Percentiles rank a stretch among this genome's conserved stretches.
These are phyloP conservation scores for Eilema sororculum DNA, from an alignment of 2,888 invertebrate genomes.

Conservation along the genomic window DNA sequence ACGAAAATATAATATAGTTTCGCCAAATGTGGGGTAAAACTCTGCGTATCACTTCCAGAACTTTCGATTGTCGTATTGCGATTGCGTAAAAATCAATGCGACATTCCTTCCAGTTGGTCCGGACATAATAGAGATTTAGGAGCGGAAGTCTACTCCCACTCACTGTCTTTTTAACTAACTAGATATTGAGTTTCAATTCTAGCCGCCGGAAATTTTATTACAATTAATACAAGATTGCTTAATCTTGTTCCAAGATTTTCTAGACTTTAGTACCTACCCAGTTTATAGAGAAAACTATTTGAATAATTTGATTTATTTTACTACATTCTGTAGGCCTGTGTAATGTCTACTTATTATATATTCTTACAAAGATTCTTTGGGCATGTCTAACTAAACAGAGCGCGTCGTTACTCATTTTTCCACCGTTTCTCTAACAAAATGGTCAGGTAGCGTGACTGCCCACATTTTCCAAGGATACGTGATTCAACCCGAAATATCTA, in stretches of 20 bases:
- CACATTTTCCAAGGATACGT: slow-evolving; percentile 25
- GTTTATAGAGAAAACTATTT: neutral
- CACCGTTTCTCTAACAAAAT: slow-evolving; percentile 29
- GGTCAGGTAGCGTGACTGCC: slow-evolving; percentile 28
- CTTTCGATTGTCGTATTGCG: neutral
- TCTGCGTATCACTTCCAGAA: neutral
- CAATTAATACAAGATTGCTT: neutral
- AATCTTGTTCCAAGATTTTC: neutral
- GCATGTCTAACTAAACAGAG: slow-evolving; percentile 22
- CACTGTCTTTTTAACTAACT: neutral
- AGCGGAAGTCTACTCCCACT: slow-evolving; percentile 1
- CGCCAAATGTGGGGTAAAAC: neutral
- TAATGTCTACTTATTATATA: neutral
- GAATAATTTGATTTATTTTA: neutral
- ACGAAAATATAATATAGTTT: neutral
- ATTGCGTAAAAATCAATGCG: slow-evolving; percentile 15
- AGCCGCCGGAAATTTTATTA: neutral
- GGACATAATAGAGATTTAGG: slow-evolving; percentile 20
- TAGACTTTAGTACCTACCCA: neutral
- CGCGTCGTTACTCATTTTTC: slow-evolving; percentile 27
- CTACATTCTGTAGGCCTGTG: neutral
- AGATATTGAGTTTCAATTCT: neutral
- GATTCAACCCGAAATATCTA: slow-evolving; percentile 28
- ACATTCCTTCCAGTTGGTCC: slow-evolving; percentile 12
- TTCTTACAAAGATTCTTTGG: slow-evolving; percentile 13